phyloP scores from a whole-genome alignment of 2,113 vertebrate species.

The Microcebus lehilahytsara region DNA sequence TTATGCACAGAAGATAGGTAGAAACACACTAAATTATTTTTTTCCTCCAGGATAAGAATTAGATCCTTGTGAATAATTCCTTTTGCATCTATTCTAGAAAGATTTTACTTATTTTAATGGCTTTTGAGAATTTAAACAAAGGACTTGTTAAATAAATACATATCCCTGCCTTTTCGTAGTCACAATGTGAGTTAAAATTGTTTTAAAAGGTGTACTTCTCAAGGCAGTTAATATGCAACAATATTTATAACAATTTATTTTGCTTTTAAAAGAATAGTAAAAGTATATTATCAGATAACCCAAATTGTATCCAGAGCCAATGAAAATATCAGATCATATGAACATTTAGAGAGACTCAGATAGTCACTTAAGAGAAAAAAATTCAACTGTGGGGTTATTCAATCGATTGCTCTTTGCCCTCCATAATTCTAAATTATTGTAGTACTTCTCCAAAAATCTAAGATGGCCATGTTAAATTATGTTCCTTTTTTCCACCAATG shows the following conservation, averaged over 20 bases:
- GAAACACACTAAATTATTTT: neutral
- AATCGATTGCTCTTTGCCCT: neutral
- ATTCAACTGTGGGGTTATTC: neutral
- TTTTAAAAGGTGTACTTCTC: neutral
- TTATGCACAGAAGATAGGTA: neutral
- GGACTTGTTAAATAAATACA: neutral
- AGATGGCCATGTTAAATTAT: neutral
- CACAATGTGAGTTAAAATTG: neutral
- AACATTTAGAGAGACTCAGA: neutral
- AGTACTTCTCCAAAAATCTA: neutral
- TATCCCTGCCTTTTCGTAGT: neutral
- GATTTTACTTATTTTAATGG: neutral
- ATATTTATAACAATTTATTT: neutral
- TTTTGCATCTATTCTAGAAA: slow-evolving; percentile 11
- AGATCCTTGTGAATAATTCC: neutral
- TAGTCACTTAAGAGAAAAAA: neutral
- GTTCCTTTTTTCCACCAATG: slow-evolving; percentile 24
- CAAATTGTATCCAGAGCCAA: neutral
- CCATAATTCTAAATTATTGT: neutral
- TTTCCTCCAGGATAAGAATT: neutral
- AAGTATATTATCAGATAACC: neutral
- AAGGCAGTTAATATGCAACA: neutral
- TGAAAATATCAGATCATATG: neutral
- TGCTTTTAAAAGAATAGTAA: slow-evolving; percentile 13
- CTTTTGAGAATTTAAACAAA: slow-evolving; percentile 60